Base-by-base conservation (phyloP, 2,113 vertebrate genomes). In the Elephantulus edwardii region DNA sequence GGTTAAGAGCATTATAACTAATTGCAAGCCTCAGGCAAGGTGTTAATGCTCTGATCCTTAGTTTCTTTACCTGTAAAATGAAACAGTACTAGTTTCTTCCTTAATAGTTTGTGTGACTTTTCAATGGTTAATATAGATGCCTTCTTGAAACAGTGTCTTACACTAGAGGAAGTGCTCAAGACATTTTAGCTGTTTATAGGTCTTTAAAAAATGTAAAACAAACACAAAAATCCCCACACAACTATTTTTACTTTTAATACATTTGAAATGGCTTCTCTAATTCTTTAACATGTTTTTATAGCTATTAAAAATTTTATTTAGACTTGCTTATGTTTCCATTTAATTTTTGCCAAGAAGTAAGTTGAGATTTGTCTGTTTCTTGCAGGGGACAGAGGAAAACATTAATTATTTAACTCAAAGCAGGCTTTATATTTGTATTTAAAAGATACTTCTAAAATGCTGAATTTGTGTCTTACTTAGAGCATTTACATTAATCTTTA, bases 401-500 rank as follows among this genome's bases (percentile, higher is more conserved):
- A 64, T 64, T 77, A 48, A 71, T 10, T 26, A 0, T 44, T 70
- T 74, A 60, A 87, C 48, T 50, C 48, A 87, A 75, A 24, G 30
- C 46, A 52, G 33, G 0, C 48, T 81, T 88, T 50, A 50, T 50
- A 50, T 19, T 58, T 90, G 33, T 74, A 42, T 54, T 83, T 62
- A 56, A 86, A 82, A 85, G 11, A n/a, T 54, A 77, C 74, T 88
- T 83, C 78, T 79, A 87, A 62, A 80, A 72, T 33, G 30, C 82
- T 64, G 14, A 75, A 64, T 46, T 68, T 78, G 17, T 66, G 48
- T 58, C 33, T 84, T 80, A 81, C 28, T 84, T 80, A 76, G 79
- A 54, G 2, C 50, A 6, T 52, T 93, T 93, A 80, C 78, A 81
- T 90, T 66, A 54, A 40, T 52, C 50, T n/a, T n/a, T 86, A 12